Percentiles rank a stretch among this genome's conserved stretches.
Conservation (phyloP, 2,888 invertebrate genomes). For the Ophioninae sp. region DNA sequence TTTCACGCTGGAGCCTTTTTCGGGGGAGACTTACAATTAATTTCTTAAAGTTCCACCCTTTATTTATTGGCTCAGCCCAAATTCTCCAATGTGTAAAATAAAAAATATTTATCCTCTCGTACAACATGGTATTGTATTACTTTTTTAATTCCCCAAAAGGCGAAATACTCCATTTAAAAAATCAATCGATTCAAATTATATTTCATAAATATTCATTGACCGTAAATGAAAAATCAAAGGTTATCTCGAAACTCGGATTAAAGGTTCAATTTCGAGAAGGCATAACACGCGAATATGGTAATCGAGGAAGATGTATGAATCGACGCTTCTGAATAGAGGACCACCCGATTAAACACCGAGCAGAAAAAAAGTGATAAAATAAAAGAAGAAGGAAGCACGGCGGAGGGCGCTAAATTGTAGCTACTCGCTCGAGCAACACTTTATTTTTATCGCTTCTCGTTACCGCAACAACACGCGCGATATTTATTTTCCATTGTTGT, state of each 20-base stretch:
- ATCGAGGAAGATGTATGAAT: background rate
- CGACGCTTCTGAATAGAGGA: background rate
- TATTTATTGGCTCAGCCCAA: background rate
- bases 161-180: no score
- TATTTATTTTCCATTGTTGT: conserved; percentile 31
- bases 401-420: background rate
- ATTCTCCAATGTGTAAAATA: background rate
- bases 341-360: background rate
- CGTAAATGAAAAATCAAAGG: no score
- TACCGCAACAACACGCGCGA: background rate
- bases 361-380: background rate
- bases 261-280: no score
- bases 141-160: no score
- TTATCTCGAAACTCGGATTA: no score
- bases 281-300: background rate
- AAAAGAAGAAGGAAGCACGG: background rate
- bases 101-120: background rate
- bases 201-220: no score
- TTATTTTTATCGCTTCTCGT: background rate
- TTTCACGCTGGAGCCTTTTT: background rate
- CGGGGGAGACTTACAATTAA: background rate
- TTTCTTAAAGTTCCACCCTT: background rate
- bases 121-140: background rate
- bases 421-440: background rate
- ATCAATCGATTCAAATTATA: no score